These are phyloP conservation scores for Ormyrus nitidulus DNA, from an alignment of 2,888 invertebrate species.

Conservation along the genomic window DNA sequence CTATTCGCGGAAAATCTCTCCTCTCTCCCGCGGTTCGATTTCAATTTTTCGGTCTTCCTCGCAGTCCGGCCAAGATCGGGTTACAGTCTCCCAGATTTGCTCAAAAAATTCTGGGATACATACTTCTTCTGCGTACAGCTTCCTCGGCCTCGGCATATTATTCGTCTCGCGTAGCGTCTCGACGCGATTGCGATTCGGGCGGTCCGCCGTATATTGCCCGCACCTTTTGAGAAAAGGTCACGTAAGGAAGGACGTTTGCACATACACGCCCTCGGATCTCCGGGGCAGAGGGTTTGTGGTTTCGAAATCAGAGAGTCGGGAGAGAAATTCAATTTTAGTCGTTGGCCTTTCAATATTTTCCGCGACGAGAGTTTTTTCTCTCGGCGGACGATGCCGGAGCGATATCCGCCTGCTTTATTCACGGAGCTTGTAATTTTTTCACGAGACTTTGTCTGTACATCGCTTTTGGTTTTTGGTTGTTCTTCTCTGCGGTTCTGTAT, in stretches of 20 bases:
- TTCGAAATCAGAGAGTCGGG: background rate
- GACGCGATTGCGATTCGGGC: background rate
- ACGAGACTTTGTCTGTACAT: background rate
- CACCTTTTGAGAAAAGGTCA: slow-evolving; percentile 20
- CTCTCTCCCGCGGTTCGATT: background rate
- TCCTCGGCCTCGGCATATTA: background rate
- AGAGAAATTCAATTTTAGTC: slow-evolving; percentile 16
- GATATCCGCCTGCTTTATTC: slow-evolving; percentile 20
- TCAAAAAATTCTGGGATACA: background rate
- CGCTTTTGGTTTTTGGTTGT: slow-evolving; percentile 24
- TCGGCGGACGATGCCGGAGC: background rate
- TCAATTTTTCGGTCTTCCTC: slow-evolving; percentile 1
- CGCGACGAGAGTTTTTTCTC: background rate
- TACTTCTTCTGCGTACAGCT: background rate
- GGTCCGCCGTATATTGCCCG: no score
- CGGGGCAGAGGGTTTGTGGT: background rate
- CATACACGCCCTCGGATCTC: slow-evolving; percentile 25
- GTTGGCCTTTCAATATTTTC: no score
- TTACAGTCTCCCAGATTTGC: background rate
- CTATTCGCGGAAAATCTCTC: background rate
- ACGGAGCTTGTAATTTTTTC: slow-evolving; percentile 39
- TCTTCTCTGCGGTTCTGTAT: background rate
- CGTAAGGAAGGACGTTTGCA: slow-evolving; percentile 25
- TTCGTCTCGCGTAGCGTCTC: slow-evolving; percentile 17
- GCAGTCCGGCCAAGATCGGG: slow-evolving; percentile 11